Base-by-base conservation (phyloP, 2,113 vertebrate species). In the Aptenodytes forsteri region DNA sequence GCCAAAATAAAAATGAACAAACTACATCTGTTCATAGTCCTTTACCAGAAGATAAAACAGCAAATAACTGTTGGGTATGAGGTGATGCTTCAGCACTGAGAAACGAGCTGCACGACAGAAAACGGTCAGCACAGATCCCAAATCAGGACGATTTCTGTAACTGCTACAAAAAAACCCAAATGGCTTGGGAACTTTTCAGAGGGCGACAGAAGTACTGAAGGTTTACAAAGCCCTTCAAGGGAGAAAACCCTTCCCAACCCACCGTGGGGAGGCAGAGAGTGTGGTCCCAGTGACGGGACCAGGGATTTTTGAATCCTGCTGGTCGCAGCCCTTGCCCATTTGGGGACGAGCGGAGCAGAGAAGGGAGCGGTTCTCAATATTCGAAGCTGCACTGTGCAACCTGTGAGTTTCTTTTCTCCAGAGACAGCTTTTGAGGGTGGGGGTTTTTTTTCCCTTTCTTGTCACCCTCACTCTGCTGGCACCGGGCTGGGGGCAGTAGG, bases 61-160 rank as follows among this genome's bases (percentile, higher is more conserved):
- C 19, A 52, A 75, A 4, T 47, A 40, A 55, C 1, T 34, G 10
- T 44, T 13, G 25, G 20, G 18, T 13, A 22, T 3, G 17, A 76
- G 66, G 13, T 1, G 22, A 42, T 25, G 30, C 11, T 56, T 80
- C 42, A 38, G 90, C 26, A 44, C 11, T 3, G 10, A 46, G 32
- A 52, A 56, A 26, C 2, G 1, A 32, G 36, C 25, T 38, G 70
- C 7, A 3, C 0, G 2, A 25, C 27, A 80, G 32, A n/a, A 59
- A 85, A 34, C 0, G 0, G 25, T 26, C 47, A 17, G 30, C 10
- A 26, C 5, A 12, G 30, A 13, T 49, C 55, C 27, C 44, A 65
- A 44, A 40, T 0, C 0, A 0, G 7, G 8, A 18, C 5, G 2
- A 10, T 50, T 77, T 79, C 32, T 46, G 8, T 42, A 59, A 23